These are phyloP conservation scores for Hirtodrosophila trivittata DNA, from an alignment of 2,888 invertebrate genomes.

Conservation along the genomic window DNA sequence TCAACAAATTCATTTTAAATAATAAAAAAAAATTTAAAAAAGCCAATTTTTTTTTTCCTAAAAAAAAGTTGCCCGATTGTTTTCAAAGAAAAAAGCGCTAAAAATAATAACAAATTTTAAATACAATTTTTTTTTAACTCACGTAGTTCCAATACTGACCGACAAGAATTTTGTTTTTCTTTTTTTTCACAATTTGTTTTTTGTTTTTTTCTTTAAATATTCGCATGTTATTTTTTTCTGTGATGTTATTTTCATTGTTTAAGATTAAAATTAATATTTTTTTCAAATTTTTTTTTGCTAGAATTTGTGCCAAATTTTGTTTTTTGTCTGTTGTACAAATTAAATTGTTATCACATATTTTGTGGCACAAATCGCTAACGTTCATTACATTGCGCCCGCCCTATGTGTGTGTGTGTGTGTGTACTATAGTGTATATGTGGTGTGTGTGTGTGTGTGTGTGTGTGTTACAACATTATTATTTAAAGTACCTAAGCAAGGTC, in stretches of 20 bases:
- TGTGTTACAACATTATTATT: slow-evolving; percentile 22
- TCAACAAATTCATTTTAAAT: slow-evolving; percentile 9
- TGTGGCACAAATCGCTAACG: slow-evolving; percentile 74
- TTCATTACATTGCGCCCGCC: slow-evolving; percentile 60
- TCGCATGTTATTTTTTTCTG: slow-evolving; percentile 47
- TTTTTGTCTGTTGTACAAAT: slow-evolving; percentile 57
- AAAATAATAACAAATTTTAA: slow-evolving; percentile 53
- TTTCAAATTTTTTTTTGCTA: slow-evolving; percentile 19
- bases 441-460: slow-evolving; percentile 3
- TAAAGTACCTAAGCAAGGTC: slow-evolving; percentile 60
- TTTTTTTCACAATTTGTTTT: slow-evolving; percentile 22
- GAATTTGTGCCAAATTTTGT: slow-evolving; percentile 65
- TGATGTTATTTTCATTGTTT: slow-evolving; percentile 29
- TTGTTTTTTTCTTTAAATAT: slow-evolving; percentile 36
- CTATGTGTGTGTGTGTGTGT: slow-evolving; percentile 39
- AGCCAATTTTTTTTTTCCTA: slow-evolving; percentile 35
- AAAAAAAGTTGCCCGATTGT: slow-evolving; percentile 39
- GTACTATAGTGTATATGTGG: slow-evolving; percentile 8
- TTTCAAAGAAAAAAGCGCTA: slow-evolving; percentile 34
- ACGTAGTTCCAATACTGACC: slow-evolving; percentile 76
- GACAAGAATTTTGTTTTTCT: slow-evolving; percentile 62
- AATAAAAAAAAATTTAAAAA: slow-evolving; percentile 22
- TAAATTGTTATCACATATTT: slow-evolving; percentile 74
- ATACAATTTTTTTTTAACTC: slow-evolving; percentile 50
- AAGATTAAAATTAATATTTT: slow-evolving; percentile 13